These are phyloP conservation scores for Aurelia coerulea DNA, from an alignment of 30 jellyfish, hydroid and myxozoan genomes.

Conservation along the genomic window DNA sequence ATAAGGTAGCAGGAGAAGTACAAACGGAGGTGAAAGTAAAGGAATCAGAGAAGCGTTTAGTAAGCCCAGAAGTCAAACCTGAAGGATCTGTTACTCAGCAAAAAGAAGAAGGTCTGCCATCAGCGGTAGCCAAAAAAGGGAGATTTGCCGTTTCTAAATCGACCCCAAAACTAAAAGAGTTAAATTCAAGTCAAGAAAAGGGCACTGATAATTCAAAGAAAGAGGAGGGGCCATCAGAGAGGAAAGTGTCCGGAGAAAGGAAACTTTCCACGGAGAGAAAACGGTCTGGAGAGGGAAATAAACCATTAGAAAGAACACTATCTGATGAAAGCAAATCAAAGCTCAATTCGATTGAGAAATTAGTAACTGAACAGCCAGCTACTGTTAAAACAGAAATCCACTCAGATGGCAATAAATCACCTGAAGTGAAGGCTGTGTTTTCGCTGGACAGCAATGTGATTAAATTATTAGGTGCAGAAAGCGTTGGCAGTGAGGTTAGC, in stretches of 20 bases:
- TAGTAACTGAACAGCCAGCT: neutral
- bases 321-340: no score
- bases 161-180: neutral
- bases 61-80: neutral
- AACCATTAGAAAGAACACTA: no score
- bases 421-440: slow-evolving; percentile 35
- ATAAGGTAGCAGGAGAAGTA: neutral
- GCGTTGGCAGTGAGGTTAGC: no score
- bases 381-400: slow-evolving; percentile 44
- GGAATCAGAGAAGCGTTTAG: neutral
- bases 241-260: neutral
- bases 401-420: slow-evolving; percentile 25
- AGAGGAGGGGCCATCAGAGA: neutral
- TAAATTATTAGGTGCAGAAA: slow-evolving; percentile 29
- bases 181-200: neutral
- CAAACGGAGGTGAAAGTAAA: neutral
- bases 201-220: neutral
- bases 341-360: no score
- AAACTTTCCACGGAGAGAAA: no score
- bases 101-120: neutral
- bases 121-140: slow-evolving; percentile 2
- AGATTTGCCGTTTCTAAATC: slow-evolving; percentile 44
- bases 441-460: slow-evolving; percentile 11
- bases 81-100: neutral
- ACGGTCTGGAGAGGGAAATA: no score